Conservation (phyloP, 1,140 invertebrate genomes). For the Micrasema longulum region DNA sequence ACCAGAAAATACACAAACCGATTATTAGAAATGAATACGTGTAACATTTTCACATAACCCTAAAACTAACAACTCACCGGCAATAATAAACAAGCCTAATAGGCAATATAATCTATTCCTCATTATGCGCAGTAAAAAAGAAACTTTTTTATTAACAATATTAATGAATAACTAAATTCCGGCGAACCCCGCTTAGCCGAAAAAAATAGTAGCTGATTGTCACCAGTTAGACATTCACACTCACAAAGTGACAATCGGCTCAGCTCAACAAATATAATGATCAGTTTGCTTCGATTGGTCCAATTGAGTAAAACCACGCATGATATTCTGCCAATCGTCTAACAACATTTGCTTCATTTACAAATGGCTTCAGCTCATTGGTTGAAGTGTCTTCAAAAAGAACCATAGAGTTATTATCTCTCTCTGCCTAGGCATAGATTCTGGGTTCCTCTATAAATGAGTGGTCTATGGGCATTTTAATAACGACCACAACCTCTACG, state of each 20-base stretch:
- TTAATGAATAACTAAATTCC: conserved; percentile 18
- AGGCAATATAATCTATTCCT: conserved; percentile 67
- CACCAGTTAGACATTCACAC: conserved; percentile 1
- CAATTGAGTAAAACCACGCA: conserved; percentile 61
- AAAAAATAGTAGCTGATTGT: neutral
- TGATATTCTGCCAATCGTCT: conserved; percentile 57
- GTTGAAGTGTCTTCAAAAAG: conserved; percentile 4
- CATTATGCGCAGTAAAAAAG: conserved; percentile 61
- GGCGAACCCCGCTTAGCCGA: conserved; percentile 10
- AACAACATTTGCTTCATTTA: conserved; percentile 38
- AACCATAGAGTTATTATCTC: too few species aligned
- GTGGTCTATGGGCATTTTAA: too few species aligned
- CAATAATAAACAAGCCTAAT: conserved; percentile 65
- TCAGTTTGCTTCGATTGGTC: conserved; percentile 34
- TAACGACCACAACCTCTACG: too few species aligned
- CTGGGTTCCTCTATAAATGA: too few species aligned
- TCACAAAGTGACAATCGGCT: conserved; percentile 1
- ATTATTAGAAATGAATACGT: conserved; percentile 20
- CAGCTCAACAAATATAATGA: neutral
- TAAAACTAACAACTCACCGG: conserved; percentile 57
- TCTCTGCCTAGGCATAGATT: too few species aligned
- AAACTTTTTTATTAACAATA: neutral
- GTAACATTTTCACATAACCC: conserved; percentile 56
- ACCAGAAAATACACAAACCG: conserved; percentile 5
- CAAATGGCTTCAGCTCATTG: conserved; percentile 46